phyloP scores from a whole-genome alignment of 23 tunicate genomes.

The Halocynthia aurantium region DNA sequence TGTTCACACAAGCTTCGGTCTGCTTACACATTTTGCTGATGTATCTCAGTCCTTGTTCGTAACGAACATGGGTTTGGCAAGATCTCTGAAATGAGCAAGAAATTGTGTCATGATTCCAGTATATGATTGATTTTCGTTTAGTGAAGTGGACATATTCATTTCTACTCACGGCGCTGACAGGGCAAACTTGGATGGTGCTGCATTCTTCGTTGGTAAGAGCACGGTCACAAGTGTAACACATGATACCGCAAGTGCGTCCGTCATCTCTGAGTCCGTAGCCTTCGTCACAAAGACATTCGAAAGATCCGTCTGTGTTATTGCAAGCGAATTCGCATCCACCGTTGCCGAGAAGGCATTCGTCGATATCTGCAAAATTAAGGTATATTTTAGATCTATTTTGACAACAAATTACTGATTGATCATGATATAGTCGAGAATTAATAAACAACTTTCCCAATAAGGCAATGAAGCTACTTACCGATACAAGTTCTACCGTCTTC shows the following conservation, averaged over 20 bases:
- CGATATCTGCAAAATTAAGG: constrained; percentile 33
- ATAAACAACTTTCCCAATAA: background rate
- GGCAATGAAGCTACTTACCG: constrained; percentile 23
- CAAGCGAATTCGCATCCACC: constrained; percentile 75
- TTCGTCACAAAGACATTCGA: constrained; percentile 58
- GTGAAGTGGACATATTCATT: background rate
- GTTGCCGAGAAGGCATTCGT: constrained; percentile 68
- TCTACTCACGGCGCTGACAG: constrained; percentile 35
- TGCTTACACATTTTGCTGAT: constrained; percentile 89
- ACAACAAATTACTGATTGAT: constrained; percentile 1
- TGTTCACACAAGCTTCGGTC: constrained; percentile 88
- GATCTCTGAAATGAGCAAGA: constrained; percentile 32
- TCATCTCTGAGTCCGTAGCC: constrained; percentile 54
- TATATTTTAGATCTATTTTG: background rate
- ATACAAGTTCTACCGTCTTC: constrained; percentile 63
- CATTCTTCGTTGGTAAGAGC: constrained; percentile 64
- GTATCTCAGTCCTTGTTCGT: constrained; percentile 52
- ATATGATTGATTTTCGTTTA: background rate
- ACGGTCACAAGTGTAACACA: constrained; percentile 69
- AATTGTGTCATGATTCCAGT: background rate
- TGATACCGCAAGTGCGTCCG: constrained; percentile 66
- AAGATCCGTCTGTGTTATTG: constrained; percentile 81
- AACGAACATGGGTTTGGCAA: constrained; percentile 77
- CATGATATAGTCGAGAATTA: background rate
- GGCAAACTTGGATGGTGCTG: constrained; percentile 35